phyloP scores from a whole-genome alignment of 1,140 invertebrate genomes.

The Brachionus manjavacas region DNA sequence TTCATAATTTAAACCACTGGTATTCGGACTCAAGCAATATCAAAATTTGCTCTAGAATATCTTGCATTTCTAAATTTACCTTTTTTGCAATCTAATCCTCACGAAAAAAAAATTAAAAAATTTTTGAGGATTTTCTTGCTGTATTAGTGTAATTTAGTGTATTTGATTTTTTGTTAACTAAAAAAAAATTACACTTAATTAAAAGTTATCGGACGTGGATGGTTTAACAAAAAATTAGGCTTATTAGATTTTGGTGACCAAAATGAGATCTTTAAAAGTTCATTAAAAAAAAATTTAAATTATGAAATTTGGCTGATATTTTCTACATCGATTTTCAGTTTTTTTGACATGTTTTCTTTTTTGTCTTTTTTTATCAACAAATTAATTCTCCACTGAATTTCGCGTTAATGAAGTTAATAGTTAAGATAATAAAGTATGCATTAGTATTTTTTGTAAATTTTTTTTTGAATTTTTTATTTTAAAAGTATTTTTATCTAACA shows the following conservation, averaged over 20 bases:
- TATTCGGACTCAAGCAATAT: neutral
- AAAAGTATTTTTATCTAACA: too few relatives aligned
- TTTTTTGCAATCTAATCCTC: neutral
- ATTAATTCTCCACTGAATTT: too few relatives aligned
- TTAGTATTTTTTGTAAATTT: too few relatives aligned
- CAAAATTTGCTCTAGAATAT: neutral
- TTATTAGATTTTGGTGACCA: neutral
- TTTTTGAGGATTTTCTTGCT: neutral
- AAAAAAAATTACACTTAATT: neutral
- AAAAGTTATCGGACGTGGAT: neutral
- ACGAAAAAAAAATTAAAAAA: neutral
- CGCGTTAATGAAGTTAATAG: too few relatives aligned
- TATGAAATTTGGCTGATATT: neutral
- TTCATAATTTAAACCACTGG: neutral
- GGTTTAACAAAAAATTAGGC: neutral
- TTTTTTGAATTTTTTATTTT: too few relatives aligned
- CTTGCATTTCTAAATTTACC: neutral
- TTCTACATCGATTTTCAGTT: neutral
- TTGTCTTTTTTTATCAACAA: neutral
- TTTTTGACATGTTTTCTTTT: neutral
- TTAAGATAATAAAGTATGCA: too few relatives aligned
- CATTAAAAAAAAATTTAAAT: neutral
- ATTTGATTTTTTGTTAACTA: too few relatives aligned
- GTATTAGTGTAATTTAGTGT: too few relatives aligned
- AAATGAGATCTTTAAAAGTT: neutral